Conservation (phyloP, 2,888 invertebrate genomes). For the Latrodectus hesperus region DNA sequence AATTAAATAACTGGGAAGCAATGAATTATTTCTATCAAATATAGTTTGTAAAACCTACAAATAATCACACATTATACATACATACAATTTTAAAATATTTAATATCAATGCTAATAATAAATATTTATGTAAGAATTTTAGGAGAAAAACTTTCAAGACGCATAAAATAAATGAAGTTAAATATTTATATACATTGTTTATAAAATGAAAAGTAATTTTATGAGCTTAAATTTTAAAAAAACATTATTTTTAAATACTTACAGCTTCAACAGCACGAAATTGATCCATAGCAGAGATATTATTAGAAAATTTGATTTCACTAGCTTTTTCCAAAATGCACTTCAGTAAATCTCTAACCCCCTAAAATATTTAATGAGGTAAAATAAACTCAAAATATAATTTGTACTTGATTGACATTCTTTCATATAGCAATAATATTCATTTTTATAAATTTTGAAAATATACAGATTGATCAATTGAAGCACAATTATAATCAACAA, state of each 20-base stretch:
- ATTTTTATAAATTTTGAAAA: too few species aligned
- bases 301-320: conserved; percentile 84
- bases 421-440: too few species aligned
- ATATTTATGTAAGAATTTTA: neutral
- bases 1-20: conserved; percentile 94
- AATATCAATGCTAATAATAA: neutral
- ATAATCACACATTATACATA: neutral
- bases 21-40: conserved; percentile 92
- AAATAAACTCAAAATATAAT: too few species aligned
- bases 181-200: neutral
- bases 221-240: neutral
- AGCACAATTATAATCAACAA: too few species aligned
- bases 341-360: conserved; percentile 76
- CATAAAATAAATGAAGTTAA: neutral
- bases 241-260: conserved; percentile 69
- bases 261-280: conserved; percentile 84
- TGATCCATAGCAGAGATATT: conserved; percentile 88
- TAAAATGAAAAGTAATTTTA: neutral
- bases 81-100: too few species aligned
- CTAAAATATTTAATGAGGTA: conserved; percentile 71
- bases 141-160: neutral
- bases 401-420: too few species aligned
- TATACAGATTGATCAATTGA: too few species aligned
- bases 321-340: conserved; percentile 85
- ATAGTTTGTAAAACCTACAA: conserved; percentile 85